These are phyloP conservation scores for Mirounga angustirostris DNA, from an alignment of 2,113 vertebrate species.

Conservation along the genomic window DNA sequence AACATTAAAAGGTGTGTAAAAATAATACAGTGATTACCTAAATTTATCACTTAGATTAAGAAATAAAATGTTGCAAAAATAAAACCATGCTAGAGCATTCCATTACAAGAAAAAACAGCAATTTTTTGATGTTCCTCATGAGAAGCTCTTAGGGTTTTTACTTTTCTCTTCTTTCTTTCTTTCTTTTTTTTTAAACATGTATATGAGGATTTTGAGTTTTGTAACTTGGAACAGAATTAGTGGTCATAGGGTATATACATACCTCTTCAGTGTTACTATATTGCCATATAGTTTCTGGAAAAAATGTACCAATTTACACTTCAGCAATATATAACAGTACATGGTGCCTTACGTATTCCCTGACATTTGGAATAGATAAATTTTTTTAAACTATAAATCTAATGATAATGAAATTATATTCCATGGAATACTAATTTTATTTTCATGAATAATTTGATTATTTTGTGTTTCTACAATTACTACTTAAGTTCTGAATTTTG, in stretches of 20 bases:
- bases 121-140: neutral
- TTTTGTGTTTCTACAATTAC: neutral
- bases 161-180: neutral
- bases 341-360: neutral
- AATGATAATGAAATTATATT: neutral
- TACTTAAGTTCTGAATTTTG: neutral
- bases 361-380: neutral
- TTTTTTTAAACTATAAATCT: neutral
- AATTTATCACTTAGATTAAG: neutral
- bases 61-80: neutral
- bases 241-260: neutral
- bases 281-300: neutral
- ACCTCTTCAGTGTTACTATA: neutral
- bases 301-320: neutral
- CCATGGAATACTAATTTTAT: neutral
- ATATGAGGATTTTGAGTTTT: neutral
- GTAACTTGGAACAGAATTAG: neutral
- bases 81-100: neutral
- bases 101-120: neutral
- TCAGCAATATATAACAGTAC: neutral
- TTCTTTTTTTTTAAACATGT: neutral
- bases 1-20: neutral
- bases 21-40: neutral
- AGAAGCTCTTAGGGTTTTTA: neutral
- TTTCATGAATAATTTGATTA: neutral